Base-by-base conservation (phyloP, 2,113 vertebrate species). In the Sceloporus tristichus region DNA sequence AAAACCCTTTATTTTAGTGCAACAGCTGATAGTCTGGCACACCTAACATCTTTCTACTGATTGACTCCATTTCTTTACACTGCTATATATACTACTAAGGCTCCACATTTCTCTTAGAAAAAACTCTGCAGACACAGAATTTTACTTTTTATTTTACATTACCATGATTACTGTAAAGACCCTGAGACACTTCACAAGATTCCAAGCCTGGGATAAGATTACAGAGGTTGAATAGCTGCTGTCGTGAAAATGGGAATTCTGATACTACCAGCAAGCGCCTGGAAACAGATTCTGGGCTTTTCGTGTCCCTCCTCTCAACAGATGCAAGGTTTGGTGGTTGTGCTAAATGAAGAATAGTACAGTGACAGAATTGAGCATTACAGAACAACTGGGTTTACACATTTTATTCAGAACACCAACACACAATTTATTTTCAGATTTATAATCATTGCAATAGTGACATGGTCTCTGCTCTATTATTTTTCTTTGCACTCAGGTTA, bases 181-280 rank as follows among this genome's bases (percentile, higher is more conserved):
- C 98, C 90, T 98, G 95, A 92, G 99, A 98, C 90, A 99, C 97
- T 94, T 99, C 98, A 90, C 98, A 99, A 76, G 98, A 99, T 56
- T 99, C 98, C 96, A 99, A 95, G 9, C 98, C 98, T 11, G 99
- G 98, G 86, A 99, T 94, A 71, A 99, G 91, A 94, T 99, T 98
- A 66, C 99, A 99, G 87, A 99, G 96, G 89, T 97, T 95, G 0
- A 98, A 98, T 6, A 99, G 95, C 95, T 99, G 98, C 91, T 99
- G 98, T 89, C 98, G 98, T 16, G 97, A 94, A 1, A 99, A 92
- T 7, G 97, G 97, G 0, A 97, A 96, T 40, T 98, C 95, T 0
- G 98, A 98, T 0, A 98, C 95, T 85, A 99, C 96, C 21, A 98
- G 98, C 82, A 99, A 95, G 86, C 98, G 97, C 40, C 97, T 97